Evolutionary conservation across 2,113 vertebrate genomes (phyloP).

Genomic region (Siniperca knerii): DNA sequence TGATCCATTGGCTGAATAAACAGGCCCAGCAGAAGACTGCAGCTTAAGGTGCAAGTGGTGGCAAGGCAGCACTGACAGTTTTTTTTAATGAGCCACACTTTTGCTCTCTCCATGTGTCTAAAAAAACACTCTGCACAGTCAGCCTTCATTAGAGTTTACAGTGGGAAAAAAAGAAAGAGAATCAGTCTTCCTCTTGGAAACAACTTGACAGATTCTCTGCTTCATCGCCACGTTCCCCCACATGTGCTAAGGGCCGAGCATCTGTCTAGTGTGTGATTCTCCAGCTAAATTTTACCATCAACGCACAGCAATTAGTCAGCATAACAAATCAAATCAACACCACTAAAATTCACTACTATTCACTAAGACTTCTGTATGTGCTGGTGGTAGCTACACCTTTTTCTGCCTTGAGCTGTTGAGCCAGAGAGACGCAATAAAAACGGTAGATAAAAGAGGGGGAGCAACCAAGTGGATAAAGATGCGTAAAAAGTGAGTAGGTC

Average conservation of each 20-base stretch:
- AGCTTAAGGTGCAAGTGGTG: constrained; percentile 62
- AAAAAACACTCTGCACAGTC: constrained; percentile 64
- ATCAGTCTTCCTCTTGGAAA: constrained; percentile 67
- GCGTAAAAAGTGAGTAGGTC: neutral
- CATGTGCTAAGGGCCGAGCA: constrained; percentile 72
- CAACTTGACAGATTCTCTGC: constrained; percentile 69
- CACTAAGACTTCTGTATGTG: neutral
- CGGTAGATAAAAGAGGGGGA: neutral
- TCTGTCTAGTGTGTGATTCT: constrained; percentile 65
- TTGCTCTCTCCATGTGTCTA: constrained; percentile 68
- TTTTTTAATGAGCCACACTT: constrained; percentile 75
- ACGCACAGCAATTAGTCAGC: constrained; percentile 63
- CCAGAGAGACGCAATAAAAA: neutral
- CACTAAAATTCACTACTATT: constrained; percentile 46
- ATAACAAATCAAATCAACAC: constrained; percentile 59
- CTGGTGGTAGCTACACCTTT: neutral
- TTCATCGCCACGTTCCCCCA: constrained; percentile 62
- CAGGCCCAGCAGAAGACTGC: constrained; percentile 55
- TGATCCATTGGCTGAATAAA: constrained; percentile 64
- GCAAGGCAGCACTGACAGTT: constrained; percentile 65
- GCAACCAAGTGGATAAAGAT: neutral
- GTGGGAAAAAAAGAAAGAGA: constrained; percentile 36
- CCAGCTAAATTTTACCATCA: constrained; percentile 60
- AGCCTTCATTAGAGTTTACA: constrained; percentile 77
- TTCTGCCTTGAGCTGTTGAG: constrained; percentile 10